phyloP scores from a whole-genome alignment of 2,888 invertebrate genomes.

The Athripsodes cinereus region DNA sequence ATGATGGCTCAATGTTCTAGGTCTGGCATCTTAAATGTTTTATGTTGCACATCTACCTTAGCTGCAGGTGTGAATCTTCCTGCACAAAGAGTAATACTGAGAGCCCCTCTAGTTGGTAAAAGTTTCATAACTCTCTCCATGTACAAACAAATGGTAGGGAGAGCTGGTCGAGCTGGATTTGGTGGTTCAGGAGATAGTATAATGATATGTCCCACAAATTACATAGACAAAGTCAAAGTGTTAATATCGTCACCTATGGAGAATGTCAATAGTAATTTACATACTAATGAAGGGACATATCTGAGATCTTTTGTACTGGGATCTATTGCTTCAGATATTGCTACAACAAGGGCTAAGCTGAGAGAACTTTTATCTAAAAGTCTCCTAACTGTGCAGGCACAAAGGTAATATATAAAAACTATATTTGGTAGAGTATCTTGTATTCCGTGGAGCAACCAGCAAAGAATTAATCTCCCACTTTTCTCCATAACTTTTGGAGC shows the following conservation, averaged over 20 bases:
- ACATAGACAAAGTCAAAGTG: conserved; percentile 51
- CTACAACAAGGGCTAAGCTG: conserved; percentile 48
- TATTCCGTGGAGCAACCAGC: too few relatives aligned
- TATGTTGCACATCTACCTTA: conserved; percentile 93
- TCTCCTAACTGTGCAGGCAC: conserved; percentile 60
- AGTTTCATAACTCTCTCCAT: conserved; percentile 67
- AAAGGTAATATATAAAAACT: too few relatives aligned
- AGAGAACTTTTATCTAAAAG: conserved; percentile 53
- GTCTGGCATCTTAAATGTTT: conserved; percentile 74
- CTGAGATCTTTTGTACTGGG: conserved; percentile 61
- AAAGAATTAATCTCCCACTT: too few relatives aligned
- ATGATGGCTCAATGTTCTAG: too few relatives aligned
- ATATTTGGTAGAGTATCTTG: too few relatives aligned
- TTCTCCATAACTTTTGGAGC: too few relatives aligned
- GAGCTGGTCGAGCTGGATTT: conserved; percentile 89
- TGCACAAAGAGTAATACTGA: conserved; percentile 80
- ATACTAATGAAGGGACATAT: conserved; percentile 47
- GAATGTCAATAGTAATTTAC: conserved; percentile 55
- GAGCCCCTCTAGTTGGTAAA: conserved; percentile 76
- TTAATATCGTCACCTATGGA: conserved; percentile 62
- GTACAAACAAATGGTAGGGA: conserved; percentile 94
- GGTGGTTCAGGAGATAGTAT: conserved; percentile 80
- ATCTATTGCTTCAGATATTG: conserved; percentile 60
- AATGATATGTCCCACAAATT: conserved; percentile 62
- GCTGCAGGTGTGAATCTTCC: conserved; percentile 98